Evolutionary conservation across 2,113 vertebrate species (phyloP).

Genomic region (Pygoscelis antarcticus): DNA sequence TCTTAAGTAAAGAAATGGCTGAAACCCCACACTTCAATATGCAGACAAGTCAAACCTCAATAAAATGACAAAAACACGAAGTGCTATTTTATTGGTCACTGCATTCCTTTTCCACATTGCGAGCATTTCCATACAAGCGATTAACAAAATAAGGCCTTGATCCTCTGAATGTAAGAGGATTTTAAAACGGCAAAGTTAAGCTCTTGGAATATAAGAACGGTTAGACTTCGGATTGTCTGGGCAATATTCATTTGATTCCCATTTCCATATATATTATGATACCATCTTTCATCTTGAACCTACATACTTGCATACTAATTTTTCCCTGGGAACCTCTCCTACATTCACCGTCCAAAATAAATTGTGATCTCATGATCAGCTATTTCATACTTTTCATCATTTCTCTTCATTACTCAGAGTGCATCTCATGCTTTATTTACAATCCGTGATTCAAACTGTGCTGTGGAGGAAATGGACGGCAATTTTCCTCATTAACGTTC

Average conservation of each 20-base stretch:
- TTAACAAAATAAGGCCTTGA: slow-evolving; percentile 33
- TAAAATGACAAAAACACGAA: neutral
- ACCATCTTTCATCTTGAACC: slow-evolving; percentile 42
- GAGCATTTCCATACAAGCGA: neutral
- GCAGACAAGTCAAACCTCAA: neutral
- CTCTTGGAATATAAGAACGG: slow-evolving; percentile 12
- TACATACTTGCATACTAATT: slow-evolving; percentile 32
- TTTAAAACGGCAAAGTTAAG: slow-evolving; percentile 24
- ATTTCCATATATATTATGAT: slow-evolving; percentile 46
- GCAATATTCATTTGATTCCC: slow-evolving; percentile 23
- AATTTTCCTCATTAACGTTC: slow-evolving; percentile 56
- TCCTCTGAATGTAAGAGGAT: slow-evolving; percentile 46
- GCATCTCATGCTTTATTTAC: slow-evolving; percentile 28
- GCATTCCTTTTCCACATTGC: neutral
- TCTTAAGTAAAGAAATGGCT: neutral
- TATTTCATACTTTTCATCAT: slow-evolving; percentile 24
- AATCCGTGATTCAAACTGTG: neutral
- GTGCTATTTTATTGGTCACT: slow-evolving; percentile 13
- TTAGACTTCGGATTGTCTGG: slow-evolving; percentile 24
- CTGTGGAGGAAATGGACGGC: slow-evolving; percentile 22
- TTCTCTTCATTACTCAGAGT: slow-evolving; percentile 41
- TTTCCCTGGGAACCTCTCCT: slow-evolving; percentile 35
- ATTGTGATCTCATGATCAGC: slow-evolving; percentile 30
- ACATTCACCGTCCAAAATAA: slow-evolving; percentile 33
- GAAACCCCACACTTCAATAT: neutral